A percentile compares a stretch with the other conserved stretches of the same genome.
phyloP scores from a whole-genome alignment of 2,797 vertebrate genomes.

The Myotis myotis region DNA sequence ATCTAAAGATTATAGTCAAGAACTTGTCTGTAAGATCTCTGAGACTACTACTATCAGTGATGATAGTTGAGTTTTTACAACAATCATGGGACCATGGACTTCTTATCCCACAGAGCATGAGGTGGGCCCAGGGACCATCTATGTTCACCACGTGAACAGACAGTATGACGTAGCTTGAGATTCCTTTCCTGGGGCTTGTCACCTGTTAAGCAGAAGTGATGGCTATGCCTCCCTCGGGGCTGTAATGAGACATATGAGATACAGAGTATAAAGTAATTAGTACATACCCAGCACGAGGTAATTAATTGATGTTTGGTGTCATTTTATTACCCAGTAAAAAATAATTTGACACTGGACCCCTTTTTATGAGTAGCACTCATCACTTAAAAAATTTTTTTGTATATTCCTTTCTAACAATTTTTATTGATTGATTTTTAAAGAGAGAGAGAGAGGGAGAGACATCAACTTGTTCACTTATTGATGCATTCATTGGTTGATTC shows the following conservation, averaged over 20 bases:
- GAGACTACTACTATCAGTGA: background rate
- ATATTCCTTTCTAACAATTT: background rate
- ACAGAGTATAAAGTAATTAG: background rate
- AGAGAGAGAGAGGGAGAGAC: background rate
- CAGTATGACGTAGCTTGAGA: accelerated
- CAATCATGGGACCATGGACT: background rate
- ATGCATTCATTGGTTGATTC: background rate
- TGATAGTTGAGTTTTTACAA: background rate
- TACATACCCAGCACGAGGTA: too few relatives aligned
- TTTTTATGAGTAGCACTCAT: background rate
- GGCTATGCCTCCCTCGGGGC: background rate
- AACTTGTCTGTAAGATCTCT: background rate
- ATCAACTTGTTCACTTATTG: background rate
- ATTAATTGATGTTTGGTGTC: background rate
- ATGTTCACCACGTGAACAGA: accelerated
- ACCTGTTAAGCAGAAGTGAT: background rate
- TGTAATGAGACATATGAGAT: background rate
- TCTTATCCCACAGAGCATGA: background rate
- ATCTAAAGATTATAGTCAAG: background rate
- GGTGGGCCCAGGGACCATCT: background rate
- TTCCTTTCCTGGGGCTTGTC: background rate
- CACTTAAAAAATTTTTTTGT: background rate
- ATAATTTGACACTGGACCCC: background rate
- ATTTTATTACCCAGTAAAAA: background rate
- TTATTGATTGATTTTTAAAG: background rate